Evolutionary conservation across 2,797 vertebrate genomes (phyloP).

Genomic region (Manis pentadactyla): DNA sequence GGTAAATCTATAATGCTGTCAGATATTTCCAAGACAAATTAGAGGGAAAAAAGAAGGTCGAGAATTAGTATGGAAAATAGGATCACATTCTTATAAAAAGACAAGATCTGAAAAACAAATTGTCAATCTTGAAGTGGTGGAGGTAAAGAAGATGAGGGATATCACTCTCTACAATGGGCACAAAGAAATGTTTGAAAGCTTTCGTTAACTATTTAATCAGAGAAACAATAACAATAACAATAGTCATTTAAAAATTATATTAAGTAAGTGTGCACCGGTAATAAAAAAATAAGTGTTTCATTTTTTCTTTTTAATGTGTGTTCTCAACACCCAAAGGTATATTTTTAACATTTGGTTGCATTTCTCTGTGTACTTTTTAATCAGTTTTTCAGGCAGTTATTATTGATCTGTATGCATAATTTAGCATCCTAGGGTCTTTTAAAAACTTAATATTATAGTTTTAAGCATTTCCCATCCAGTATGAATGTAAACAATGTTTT

Average conservation of each 20-base stretch:
- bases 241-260: conserved; percentile 27
- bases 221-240: not conserved
- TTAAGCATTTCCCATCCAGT: conserved; percentile 38
- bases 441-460: not conserved
- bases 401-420: conserved; percentile 65
- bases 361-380: conserved; percentile 47
- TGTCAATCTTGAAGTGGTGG: accelerated
- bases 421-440: conserved; percentile 24
- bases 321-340: not conserved
- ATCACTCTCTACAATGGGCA: accelerated
- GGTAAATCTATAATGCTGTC: not conserved
- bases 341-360: conserved; percentile 24
- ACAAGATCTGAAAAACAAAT: not conserved
- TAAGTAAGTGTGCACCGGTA: not conserved
- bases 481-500: conserved; percentile 21
- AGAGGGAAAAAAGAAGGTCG: not conserved
- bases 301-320: not conserved
- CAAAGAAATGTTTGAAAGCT: not conserved
- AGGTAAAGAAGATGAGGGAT: accelerated
- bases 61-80: not conserved
- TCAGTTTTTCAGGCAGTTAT: conserved; percentile 47
- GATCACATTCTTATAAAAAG: not conserved
- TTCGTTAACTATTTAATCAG: not conserved
- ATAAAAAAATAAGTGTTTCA: not conserved
- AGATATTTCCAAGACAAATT: not conserved